A percentile compares a stretch with the other conserved stretches of the same genome.
phyloP scores from a whole-genome alignment of 2,888 invertebrate species.

The Eretmocerus hayati region DNA sequence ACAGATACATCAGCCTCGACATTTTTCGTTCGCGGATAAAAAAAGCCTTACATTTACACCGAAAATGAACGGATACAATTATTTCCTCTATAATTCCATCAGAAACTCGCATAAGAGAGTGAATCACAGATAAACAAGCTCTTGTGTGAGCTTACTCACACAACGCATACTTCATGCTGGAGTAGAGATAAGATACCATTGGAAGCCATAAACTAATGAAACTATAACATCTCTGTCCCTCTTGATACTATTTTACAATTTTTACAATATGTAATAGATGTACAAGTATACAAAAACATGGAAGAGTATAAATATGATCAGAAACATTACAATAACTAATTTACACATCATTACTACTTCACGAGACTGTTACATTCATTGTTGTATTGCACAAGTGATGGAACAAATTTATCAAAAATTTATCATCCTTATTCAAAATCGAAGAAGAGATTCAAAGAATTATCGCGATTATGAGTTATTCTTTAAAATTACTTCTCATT shows the following conservation, averaged over 20 bases:
- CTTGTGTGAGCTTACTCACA: background rate
- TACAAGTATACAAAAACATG: conserved; percentile 6
- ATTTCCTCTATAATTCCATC: background rate
- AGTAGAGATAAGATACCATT: background rate
- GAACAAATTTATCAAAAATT: background rate
- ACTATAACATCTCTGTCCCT: background rate
- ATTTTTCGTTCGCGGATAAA: conserved; percentile 9
- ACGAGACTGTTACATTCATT: background rate
- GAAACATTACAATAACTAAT: conserved; percentile 3
- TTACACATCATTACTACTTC: conserved; percentile 1
- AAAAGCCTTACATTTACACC: conserved; percentile 5
- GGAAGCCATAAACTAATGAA: conserved; percentile 1
- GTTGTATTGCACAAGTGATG: background rate
- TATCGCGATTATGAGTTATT: background rate
- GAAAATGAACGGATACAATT: conserved; percentile 3
- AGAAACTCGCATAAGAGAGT: background rate
- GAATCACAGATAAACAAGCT: conserved; percentile 7
- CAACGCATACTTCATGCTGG: too few relatives aligned
- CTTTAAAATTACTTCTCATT: conserved; percentile 30
- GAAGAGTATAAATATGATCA: conserved; percentile 1
- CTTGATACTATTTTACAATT: background rate
- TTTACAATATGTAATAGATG: conserved; percentile 5
- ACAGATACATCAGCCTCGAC: conserved; percentile 1
- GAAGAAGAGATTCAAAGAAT: too few relatives aligned
- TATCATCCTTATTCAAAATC: too few relatives aligned